Evolutionary conservation across 2,888 invertebrate species (phyloP), one percentile per base, ranked within the genome.

Genomic region (Harpagoxenus sublaevis): DNA sequence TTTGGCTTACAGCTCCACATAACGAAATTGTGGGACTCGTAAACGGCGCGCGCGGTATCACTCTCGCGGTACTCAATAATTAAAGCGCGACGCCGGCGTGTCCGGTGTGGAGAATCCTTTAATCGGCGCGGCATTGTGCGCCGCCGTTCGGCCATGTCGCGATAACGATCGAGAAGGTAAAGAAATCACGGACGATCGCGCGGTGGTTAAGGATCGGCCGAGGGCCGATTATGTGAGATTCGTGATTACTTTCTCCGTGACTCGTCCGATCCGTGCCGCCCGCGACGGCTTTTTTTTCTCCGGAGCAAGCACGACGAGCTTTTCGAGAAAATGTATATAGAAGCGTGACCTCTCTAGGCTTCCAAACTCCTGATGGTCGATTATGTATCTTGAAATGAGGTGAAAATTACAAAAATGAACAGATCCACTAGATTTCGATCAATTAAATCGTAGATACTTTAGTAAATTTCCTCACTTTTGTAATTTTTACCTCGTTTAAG

Each of bases 131-230:
- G 48, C 62, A 66, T 68, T 71, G 81, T 63, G 70, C 66, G 73
- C 84, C 74, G 53, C 23, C 71, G 78, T 28, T 83, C 74, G 55
- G 86, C 87, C 91, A 86, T 89, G 89, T 91, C 89, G 86, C 88
- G 91, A 91, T 92, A 91, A 89, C 87, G 89, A 92, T 90, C 92
- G 55, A 71, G 45, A 77, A 87, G 66, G 84, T 79, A 88, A 90
- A 90, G 89, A 90, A 90, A 90, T 90, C 90, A 86, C 86, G 86
- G 55, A 71, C 71, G 86, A 89, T 88, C 83, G 86, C 89, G 86
- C 88, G 90, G 63, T 82, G 90, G 87, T 90, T 86, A 85, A 85
- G 86, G 89, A 90, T 90, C 89, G 84, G 66, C 53, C 84, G 60
- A 81, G 71, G 82, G 84, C 35, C 88, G 87, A 90, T 90, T 89